Conservation (phyloP, 2,797 vertebrate species). For the Perodicticus potto region DNA sequence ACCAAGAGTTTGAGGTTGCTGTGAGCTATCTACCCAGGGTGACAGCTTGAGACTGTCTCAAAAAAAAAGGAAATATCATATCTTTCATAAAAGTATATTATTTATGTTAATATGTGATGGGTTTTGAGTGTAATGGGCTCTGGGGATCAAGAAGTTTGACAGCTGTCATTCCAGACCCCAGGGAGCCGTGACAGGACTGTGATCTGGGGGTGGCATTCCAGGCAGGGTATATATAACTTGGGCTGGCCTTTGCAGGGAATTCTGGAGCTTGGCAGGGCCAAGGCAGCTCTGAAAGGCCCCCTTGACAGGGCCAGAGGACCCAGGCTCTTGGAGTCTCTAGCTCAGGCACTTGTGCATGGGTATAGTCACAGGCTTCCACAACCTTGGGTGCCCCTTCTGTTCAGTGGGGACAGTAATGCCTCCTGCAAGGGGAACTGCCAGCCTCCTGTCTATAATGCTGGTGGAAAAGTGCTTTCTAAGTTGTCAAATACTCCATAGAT, state of each 20-base stretch:
- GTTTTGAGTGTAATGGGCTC: neutral
- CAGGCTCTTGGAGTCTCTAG: neutral
- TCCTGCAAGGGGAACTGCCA: neutral
- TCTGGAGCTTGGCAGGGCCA: neutral
- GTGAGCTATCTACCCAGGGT: too few relatives aligned
- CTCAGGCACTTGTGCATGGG: neutral
- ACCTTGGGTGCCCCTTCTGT: neutral
- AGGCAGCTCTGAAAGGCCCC: neutral
- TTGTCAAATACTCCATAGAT: neutral
- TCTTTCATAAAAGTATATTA: slow-evolving; percentile 23
- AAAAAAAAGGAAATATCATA: neutral
- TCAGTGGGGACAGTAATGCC: neutral
- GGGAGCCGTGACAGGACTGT: neutral
- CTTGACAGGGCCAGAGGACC: neutral
- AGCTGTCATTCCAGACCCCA: neutral
- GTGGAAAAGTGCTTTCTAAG: slow-evolving; percentile 25
- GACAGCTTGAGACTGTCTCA: too few relatives aligned
- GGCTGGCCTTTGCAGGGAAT: neutral
- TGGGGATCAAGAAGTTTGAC: neutral
- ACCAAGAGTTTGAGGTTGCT: too few relatives aligned
- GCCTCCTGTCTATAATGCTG: neutral
- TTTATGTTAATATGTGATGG: neutral
- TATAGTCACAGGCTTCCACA: neutral
- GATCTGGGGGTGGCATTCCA: neutral
- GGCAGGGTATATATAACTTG: neutral